A percentile compares a stretch with the other conserved stretches of the same genome.
Evolutionary conservation across 2,113 vertebrate genomes (phyloP).

Genomic region (Hydrolagus affinis): DNA sequence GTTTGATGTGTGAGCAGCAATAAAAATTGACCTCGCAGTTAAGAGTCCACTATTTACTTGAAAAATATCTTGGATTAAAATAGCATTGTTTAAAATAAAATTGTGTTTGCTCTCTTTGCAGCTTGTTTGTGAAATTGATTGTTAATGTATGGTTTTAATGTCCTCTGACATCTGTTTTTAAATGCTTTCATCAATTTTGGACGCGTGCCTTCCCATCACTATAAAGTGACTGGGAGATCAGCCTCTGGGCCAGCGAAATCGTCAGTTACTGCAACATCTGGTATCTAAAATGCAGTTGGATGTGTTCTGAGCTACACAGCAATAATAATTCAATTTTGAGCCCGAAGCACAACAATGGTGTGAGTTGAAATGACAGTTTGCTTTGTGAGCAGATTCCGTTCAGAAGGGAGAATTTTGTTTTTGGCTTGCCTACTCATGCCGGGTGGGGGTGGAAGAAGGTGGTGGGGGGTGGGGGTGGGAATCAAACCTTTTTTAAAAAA

Average conservation of each 20-base stretch:
- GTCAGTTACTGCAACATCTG: conserved; percentile 56
- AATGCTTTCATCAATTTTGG: conserved; percentile 61
- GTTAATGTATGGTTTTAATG: background rate
- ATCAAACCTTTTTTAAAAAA: background rate
- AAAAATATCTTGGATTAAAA: background rate
- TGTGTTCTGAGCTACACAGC: conserved; percentile 3
- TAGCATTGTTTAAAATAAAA: background rate
- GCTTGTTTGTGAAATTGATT: conserved; percentile 17
- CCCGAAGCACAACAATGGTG: conserved; percentile 5
- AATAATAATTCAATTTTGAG: conserved; percentile 16
- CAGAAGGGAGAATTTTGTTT: background rate
- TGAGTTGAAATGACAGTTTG: conserved; percentile 17
- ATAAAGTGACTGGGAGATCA: conserved; percentile 54
- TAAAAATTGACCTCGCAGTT: no score
- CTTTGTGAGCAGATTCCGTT: background rate
- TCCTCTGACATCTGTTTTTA: conserved; percentile 65
- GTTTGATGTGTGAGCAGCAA: no score
- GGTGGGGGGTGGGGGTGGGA: background rate
- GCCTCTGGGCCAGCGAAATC: conserved; percentile 49
- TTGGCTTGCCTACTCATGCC: conserved; percentile 18
- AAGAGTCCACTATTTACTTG: background rate
- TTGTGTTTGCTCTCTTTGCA: background rate
- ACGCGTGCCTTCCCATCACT: conserved; percentile 52
- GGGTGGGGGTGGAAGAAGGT: no score
- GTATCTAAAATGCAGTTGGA: conserved; percentile 46